Evolutionary conservation across 2,113 vertebrate genomes (phyloP), one percentile per base, ranked within the genome.

Genomic region (Ophthalmolycus amberensis): DNA sequence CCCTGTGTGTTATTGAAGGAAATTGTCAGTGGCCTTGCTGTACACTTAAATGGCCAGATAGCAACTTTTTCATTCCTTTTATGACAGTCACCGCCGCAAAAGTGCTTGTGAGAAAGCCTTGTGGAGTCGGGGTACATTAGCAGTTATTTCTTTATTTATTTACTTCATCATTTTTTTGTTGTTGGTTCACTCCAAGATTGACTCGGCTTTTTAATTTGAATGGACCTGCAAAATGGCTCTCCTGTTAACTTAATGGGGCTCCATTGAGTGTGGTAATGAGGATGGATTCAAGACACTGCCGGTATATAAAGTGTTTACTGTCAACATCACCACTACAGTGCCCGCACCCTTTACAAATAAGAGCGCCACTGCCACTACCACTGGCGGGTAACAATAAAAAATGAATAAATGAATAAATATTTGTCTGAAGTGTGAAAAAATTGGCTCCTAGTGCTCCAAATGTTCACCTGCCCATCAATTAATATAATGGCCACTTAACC

Each of bases 1-100:
- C 80, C 87, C 4, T 18, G 82, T 73, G 92, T 72, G 80, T 82
- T 78, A 72, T 88, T 66, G 48, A 78, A 63, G 48, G 66, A 83
- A 71, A 83, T 80, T 77, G 75, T 82, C 82, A 71, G 78, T 80
- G 77, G 85, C 71, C 89, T 88, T 73, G 73, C 75, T 67, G 48
- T 65, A 46, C 77, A 72, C 37, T 4, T 71, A 80, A 89, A 88
- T n/a, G 82, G 44, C 56, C 65, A 66, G 67, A 71, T 79, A 79
- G 73, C 68, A 80, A 75, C 68, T 79, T 85, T 85, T 59, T 77
- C 64, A 66, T 18, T 70, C 63, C n/a, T 80, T 85, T 90, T 75
- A 83, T 54, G 75, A 71, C 60, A 64, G 48, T 71, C 64, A 37
- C 67, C 52, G 68, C 50, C 64, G 74, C 29, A 34, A 20, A 84